Conservation (phyloP, 1,140 invertebrate species). For the Drosophila melanica region DNA sequence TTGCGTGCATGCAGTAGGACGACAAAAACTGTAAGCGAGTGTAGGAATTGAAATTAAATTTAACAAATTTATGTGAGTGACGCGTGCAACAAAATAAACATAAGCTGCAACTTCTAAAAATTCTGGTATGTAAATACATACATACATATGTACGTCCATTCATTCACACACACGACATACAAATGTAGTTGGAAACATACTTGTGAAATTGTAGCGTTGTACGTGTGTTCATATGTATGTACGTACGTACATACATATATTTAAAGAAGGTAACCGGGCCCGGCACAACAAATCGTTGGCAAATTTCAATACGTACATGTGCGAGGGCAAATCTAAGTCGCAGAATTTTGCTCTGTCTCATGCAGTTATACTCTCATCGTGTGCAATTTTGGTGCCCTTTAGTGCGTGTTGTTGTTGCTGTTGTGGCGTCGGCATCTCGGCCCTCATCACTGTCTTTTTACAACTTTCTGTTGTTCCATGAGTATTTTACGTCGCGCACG, state of each 20-base stretch:
- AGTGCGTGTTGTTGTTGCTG: conserved; percentile 34
- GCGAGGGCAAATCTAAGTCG: conserved; percentile 18
- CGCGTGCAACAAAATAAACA: conserved; percentile 55
- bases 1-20: conserved; percentile 52
- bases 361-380: conserved; percentile 47
- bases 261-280: conserved; percentile 36
- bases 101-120: conserved; percentile 28
- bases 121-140: conserved; percentile 57
- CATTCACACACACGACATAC: conserved; percentile 2
- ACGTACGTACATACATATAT: conserved; percentile 2
- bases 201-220: conserved; percentile 11
- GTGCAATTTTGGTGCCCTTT: conserved; percentile 45
- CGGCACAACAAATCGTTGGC: conserved; percentile 57
- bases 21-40: conserved; percentile 50
- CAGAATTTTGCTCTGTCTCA: conserved; percentile 14
- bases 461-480: conserved; percentile 51
- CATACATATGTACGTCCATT: neutral
- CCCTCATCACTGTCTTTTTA: conserved; percentile 43
- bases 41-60: conserved; percentile 69
- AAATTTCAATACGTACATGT: conserved; percentile 22
- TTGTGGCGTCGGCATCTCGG: conserved; percentile 28
- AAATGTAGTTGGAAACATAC: neutral
- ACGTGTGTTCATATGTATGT: conserved; percentile 17
- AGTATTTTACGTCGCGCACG: conserved; percentile 59
- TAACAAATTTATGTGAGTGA: conserved; percentile 62